These are phyloP conservation scores for Tangara arthus DNA, from an alignment of 2,797 vertebrate genomes.

Conservation along the genomic window DNA sequence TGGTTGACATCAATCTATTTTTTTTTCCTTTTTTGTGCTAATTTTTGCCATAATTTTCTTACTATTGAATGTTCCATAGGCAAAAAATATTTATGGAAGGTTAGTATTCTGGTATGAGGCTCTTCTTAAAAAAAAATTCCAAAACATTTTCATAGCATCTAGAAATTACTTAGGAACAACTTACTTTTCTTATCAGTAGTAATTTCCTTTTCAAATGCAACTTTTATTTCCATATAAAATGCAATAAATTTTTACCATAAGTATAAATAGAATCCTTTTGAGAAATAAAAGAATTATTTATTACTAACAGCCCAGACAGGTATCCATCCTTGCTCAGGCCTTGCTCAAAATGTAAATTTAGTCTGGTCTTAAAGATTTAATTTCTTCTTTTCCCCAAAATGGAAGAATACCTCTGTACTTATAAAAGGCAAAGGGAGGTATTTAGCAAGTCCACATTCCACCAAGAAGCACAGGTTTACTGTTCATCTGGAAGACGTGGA, in stretches of 20 bases:
- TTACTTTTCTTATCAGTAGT: background rate
- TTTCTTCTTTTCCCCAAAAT: background rate
- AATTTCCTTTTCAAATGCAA: background rate
- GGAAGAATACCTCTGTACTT: background rate
- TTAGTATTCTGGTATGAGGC: background rate
- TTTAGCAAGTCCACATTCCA: background rate
- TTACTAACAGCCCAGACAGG: background rate
- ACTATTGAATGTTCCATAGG: background rate
- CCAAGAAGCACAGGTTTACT: background rate
- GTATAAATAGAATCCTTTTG: background rate
- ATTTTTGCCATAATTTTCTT: slow-evolving; percentile 1
- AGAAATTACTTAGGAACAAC: background rate
- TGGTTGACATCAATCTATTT: background rate
- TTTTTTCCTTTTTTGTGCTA: background rate
- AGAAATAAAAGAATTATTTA: background rate
- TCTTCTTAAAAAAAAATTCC: background rate
- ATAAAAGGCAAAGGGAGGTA: background rate
- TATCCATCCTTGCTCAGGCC: background rate
- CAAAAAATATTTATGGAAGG: background rate
- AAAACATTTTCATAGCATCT: background rate
- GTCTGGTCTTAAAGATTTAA: background rate
- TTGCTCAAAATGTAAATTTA: background rate
- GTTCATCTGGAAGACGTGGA: background rate
- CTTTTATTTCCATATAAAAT: background rate
- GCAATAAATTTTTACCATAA: background rate